These are phyloP conservation scores for Mythimna lalbum DNA, from an alignment of 2,888 invertebrate genomes.

Conservation along the genomic window DNA sequence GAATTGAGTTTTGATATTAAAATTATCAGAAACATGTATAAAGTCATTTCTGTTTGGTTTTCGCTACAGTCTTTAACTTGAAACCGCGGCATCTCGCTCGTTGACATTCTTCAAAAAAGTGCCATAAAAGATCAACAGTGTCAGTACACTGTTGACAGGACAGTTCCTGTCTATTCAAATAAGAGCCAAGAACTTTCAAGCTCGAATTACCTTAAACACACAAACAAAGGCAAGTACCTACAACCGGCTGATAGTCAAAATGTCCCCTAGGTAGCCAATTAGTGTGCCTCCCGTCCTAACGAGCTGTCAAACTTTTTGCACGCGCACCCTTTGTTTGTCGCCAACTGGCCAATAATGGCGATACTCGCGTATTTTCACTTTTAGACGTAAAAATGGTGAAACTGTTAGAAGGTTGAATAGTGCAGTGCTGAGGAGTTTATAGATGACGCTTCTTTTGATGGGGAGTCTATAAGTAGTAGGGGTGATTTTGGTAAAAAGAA, in stretches of 20 bases:
- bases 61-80: background rate
- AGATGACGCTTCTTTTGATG: constrained; percentile 2
- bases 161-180: constrained; percentile 28
- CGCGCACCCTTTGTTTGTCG: constrained; percentile 77
- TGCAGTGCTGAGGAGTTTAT: constrained; percentile 21
- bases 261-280: constrained; percentile 84
- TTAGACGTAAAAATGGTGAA: constrained; percentile 40
- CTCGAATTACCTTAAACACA: constrained; percentile 56
- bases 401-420: constrained; percentile 21
- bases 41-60: background rate
- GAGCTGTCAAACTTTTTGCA: constrained; percentile 87
- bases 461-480: background rate
- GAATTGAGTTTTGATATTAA: too few relatives aligned
- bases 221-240: constrained; percentile 57
- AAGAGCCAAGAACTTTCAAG: constrained; percentile 38
- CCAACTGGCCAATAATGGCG: constrained; percentile 62
- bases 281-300: constrained; percentile 78
- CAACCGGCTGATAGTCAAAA: constrained; percentile 60
- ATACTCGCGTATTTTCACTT: constrained; percentile 55
- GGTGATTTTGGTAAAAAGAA: background rate
- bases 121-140: constrained; percentile 20
- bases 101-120: background rate
- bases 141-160: background rate
- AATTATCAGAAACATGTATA: too few relatives aligned
- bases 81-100: background rate